phyloP scores from a whole-genome alignment of 1,140 invertebrate genomes.

The Diorhabda carinulata region DNA sequence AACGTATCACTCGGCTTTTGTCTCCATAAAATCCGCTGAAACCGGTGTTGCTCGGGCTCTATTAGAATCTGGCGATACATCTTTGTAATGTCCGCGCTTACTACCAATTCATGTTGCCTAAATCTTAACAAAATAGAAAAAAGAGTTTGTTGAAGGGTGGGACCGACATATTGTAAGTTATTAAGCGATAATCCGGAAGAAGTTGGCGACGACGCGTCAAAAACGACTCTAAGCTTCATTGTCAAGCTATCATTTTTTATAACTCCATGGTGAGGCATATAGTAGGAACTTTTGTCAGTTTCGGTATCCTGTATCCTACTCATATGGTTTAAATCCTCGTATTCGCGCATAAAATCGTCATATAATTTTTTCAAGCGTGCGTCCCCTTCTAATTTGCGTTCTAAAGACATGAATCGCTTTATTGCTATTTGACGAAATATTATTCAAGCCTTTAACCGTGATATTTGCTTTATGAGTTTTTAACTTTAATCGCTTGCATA shows the following conservation, averaged over 20 bases:
- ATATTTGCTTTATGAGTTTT: no score
- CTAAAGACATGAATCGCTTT: conserved; percentile 26
- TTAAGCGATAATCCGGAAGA: conserved; percentile 34
- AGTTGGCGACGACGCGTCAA: conserved; percentile 30
- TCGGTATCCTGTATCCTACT: conserved; percentile 1
- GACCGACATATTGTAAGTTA: conserved; percentile 30
- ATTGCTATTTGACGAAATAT: no score
- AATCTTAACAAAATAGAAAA: conserved; percentile 46
- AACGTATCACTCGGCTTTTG: conserved; percentile 21
- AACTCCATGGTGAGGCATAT: conserved; percentile 42
- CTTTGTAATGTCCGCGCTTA: conserved; percentile 44
- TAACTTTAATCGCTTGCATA: no score
- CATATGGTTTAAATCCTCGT: conserved; percentile 37
- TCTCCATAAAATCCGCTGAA: conserved; percentile 28
- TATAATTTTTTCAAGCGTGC: conserved; percentile 28
- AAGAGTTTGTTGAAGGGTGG: conserved; percentile 31
- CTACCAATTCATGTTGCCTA: conserved; percentile 34
- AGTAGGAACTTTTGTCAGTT: conserved; percentile 4
- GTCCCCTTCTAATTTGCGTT: conserved; percentile 31
- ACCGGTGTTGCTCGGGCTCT: conserved; percentile 28
- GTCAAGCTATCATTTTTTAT: conserved; percentile 37
- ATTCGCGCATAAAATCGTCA: conserved; percentile 39
- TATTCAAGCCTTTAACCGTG: no score
- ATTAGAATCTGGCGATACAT: conserved; percentile 46
- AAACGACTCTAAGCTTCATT: conserved; percentile 39